Evolutionary conservation across 2,797 vertebrate genomes (phyloP), one percentile per base, ranked within the genome.

Genomic region (Schizothorax lantsangensis): DNA sequence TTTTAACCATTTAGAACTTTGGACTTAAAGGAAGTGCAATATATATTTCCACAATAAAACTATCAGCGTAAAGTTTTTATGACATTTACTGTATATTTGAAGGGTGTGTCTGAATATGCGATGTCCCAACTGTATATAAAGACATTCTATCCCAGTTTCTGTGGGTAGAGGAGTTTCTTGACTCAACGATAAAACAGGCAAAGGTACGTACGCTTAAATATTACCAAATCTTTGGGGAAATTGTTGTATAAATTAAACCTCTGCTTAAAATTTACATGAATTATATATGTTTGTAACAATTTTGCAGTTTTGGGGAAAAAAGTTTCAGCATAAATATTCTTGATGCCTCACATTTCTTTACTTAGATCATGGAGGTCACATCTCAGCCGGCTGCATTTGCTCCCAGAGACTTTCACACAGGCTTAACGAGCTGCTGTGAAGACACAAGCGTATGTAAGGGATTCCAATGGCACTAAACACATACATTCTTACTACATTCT

Each of bases 381-480:
- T 75, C 14, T 36, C 97, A 97, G 66, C 97, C 97, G 0, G 12
- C 0, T 0, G 0, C 0, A 1, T 93, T 38, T n/a, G 0, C 77
- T 0, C 59, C 11, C 0, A 91, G 94, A 0, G 49, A 95, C 0
- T 97, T 97, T 95, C 96, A 97, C 92, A 94, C 96, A 0, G 89
- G 92, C 26, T 0, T 97, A 84, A 72, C 86, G 0, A 91, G 95
- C 6, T 95, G 91, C 92, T 95, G 91, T 49, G 93, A 92, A 0
- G 95, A 97, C 92, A 92, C 82, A 0, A 33, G 94, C 4, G 92
- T 95, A 1, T 97, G 97, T 98, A 91, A 96, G 96, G 79, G 0
- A 43, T 45, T n/a, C 23, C 1, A n/a, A 3, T 5, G 10, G 9
- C 38, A 47, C 40, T 47, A 72, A 38, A 72, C 69, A 15, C 33